phyloP scores from a whole-genome alignment of 2,113 vertebrate species.

The Sturnus vulgaris region DNA sequence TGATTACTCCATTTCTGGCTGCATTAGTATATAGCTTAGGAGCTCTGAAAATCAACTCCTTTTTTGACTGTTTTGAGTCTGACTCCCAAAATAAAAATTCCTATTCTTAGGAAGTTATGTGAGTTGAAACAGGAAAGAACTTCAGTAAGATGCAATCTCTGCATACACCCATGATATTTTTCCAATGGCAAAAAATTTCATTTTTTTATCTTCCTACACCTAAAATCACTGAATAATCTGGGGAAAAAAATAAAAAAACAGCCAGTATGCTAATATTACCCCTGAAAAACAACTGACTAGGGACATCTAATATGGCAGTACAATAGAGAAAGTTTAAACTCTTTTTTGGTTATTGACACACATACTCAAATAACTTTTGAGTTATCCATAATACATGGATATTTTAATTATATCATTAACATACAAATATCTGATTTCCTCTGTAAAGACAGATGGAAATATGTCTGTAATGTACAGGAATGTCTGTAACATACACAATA shows the following conservation, averaged over 20 bases:
- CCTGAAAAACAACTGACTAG: background rate
- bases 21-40: background rate
- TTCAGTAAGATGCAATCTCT: background rate
- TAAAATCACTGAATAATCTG: background rate
- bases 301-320: background rate
- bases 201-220: background rate
- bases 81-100: background rate
- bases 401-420: background rate
- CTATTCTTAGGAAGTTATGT: background rate
- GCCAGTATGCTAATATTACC: background rate
- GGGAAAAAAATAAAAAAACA: background rate
- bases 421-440: background rate
- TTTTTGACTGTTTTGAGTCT: background rate
- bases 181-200: background rate
- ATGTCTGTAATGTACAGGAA: background rate
- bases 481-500: background rate
- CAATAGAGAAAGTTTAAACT: background rate
- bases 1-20: background rate
- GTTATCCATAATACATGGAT: background rate
- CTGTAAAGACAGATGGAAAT: background rate
- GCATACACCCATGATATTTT: background rate
- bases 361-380: background rate
- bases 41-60: background rate
- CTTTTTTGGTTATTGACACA: background rate
- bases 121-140: background rate